Percentiles rank a stretch among this genome's conserved stretches.
Conservation (phyloP, 1,140 invertebrate species). For the Calephelis nemesis region DNA sequence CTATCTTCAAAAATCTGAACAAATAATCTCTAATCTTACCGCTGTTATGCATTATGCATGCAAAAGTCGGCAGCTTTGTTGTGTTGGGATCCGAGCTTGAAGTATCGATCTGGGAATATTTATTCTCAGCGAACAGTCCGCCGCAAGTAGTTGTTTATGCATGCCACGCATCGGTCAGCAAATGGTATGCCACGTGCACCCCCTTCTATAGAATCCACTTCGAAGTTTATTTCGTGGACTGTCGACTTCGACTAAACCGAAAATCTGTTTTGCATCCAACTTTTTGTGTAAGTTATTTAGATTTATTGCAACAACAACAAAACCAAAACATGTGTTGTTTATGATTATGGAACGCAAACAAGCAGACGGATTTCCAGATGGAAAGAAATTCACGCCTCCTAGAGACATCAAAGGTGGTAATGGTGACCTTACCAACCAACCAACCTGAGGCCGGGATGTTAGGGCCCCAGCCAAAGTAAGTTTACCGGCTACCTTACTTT, state of each 20-base stretch:
- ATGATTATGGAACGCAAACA: too few species aligned
- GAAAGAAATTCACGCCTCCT: too few species aligned
- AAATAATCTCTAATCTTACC: background rate
- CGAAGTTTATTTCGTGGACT: conserved; percentile 34
- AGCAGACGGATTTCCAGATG: too few species aligned
- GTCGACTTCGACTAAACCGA: conserved; percentile 29
- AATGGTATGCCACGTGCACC: conserved; percentile 46
- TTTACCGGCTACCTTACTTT: too few species aligned
- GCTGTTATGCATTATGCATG: conserved; percentile 2
- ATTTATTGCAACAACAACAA: too few species aligned
- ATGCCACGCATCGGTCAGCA: conserved; percentile 45
- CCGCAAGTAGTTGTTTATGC: conserved; percentile 46
- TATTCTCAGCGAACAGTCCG: conserved; percentile 46
- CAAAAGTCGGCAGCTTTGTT: conserved; percentile 3
- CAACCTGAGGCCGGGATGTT: too few species aligned
- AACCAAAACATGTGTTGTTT: too few species aligned
- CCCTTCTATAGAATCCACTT: conserved; percentile 39
- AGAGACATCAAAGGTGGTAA: too few species aligned
- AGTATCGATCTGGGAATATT: conserved; percentile 44
- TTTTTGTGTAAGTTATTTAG: background rate
- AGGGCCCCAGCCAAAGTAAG: too few species aligned
- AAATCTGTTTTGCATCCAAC: conserved; percentile 20
- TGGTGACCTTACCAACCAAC: too few species aligned
- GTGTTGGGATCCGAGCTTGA: conserved; percentile 5
- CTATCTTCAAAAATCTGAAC: too few species aligned